Evolutionary conservation across 2,113 vertebrate species (phyloP).

Genomic region (Alectura lathami): DNA sequence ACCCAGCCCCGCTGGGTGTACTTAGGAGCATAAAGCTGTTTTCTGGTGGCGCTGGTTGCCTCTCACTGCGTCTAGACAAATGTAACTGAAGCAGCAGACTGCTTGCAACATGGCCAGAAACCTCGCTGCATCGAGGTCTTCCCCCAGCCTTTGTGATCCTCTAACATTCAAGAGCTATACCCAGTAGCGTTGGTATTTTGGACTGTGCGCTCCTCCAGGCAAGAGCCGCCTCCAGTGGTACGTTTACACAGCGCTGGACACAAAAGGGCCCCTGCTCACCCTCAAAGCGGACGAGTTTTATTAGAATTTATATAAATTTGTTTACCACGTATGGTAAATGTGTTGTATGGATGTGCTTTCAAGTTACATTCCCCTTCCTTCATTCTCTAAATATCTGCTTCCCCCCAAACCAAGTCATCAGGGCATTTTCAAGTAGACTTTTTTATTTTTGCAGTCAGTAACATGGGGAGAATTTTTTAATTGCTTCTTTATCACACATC

Average conservation of each 20-base stretch:
- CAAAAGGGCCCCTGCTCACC: rapidly evolving
- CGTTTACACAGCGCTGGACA: background rate
- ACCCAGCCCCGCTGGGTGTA: background rate
- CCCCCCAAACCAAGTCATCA: background rate
- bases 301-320: no score
- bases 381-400: background rate
- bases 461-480: background rate
- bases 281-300: no score
- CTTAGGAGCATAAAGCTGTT: rapidly evolving
- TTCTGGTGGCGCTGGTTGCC: background rate
- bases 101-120: background rate
- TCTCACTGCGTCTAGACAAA: background rate
- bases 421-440: background rate
- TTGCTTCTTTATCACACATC: background rate
- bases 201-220: rapidly evolving
- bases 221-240: background rate
- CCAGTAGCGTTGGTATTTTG: rapidly evolving
- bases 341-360: rapidly evolving
- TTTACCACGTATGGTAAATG: rapidly evolving
- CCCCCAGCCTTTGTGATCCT: background rate
- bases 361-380: background rate
- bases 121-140: background rate
- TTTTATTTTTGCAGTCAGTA: background rate
- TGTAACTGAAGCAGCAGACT: background rate
- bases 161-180: background rate